A percentile compares a stretch with the other conserved stretches of the same genome.
These are phyloP conservation scores for Dinoponera quadriceps DNA, from an alignment of 1,140 invertebrate species.

Conservation along the genomic window DNA sequence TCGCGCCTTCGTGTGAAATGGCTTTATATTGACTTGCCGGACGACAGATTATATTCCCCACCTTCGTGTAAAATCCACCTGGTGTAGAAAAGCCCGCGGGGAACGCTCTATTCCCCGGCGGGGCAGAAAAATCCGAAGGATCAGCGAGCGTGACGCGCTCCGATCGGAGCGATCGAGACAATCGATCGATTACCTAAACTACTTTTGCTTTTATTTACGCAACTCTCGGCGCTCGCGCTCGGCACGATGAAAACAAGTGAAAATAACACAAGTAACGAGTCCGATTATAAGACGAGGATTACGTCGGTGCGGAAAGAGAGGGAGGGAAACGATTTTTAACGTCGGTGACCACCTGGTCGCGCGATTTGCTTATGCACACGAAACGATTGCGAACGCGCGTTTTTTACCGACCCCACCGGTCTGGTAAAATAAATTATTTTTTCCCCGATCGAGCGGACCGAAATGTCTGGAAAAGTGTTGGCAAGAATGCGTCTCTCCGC, in stretches of 20 bases:
- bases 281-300: slow-evolving; percentile 22
- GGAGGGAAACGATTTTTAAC: neutral
- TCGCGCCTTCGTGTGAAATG: slow-evolving; percentile 69
- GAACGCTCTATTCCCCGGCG: slow-evolving; percentile 23
- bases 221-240: slow-evolving; percentile 27
- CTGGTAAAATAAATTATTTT: no score
- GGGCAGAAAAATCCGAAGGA: slow-evolving; percentile 55
- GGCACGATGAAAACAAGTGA: slow-evolving; percentile 40
- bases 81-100: neutral
- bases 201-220: slow-evolving; percentile 69
- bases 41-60: slow-evolving; percentile 59
- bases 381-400: no score
- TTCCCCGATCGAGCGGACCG: no score
- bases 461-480: no score
- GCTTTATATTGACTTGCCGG: slow-evolving; percentile 81
- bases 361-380: neutral
- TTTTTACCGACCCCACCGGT: no score
- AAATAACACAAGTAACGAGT: slow-evolving; percentile 27
- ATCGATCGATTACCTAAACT: slow-evolving; percentile 76
- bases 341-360: neutral
- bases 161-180: slow-evolving; percentile 65
- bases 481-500: no score
- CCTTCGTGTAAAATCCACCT: slow-evolving; percentile 1
- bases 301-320: neutral
- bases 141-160: slow-evolving; percentile 63